phyloP scores from a whole-genome alignment of 2,113 vertebrate genomes.

The Lepidothrix coronata region DNA sequence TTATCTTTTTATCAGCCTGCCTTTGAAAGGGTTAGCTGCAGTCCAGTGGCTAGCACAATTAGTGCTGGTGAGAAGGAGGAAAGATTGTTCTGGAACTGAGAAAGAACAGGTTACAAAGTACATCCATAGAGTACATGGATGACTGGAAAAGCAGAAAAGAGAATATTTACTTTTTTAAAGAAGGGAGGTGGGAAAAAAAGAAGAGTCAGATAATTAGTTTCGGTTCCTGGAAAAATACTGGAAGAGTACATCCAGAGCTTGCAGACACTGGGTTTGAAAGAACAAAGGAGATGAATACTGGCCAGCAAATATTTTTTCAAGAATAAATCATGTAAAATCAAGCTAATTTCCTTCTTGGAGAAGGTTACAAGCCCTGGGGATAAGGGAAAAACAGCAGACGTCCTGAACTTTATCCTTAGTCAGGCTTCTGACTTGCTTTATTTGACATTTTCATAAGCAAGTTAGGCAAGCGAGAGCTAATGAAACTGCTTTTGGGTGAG shows the following conservation, averaged over 20 bases:
- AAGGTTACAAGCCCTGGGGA: conserved; percentile 4
- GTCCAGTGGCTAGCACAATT: conserved; percentile 6
- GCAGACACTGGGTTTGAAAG: not conserved
- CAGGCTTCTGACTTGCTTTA: conserved; percentile 36
- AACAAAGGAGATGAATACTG: conserved; percentile 35
- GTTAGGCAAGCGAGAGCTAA: conserved; percentile 27
- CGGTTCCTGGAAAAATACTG: conserved; percentile 35
- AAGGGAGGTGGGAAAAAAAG: not conserved
- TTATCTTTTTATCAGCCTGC: conserved; percentile 41
- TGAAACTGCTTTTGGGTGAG: conserved; percentile 21
- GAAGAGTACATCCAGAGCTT: conserved; percentile 14
- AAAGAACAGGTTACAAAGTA: conserved; percentile 22
- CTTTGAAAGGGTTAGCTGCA: conserved; percentile 32
- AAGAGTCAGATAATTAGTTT: not conserved
- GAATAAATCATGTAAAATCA: conserved; percentile 30
- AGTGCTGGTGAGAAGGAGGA: not conserved
- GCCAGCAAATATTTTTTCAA: conserved; percentile 36
- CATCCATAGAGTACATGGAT: not conserved
- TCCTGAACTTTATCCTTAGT: conserved; percentile 21
- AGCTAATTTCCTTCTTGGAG: conserved; percentile 31
- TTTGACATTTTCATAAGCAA: conserved; percentile 38
- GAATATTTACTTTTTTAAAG: not conserved
- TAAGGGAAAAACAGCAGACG: conserved; percentile 22
- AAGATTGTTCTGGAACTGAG: conserved; percentile 12
- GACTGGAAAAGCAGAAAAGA: conserved; percentile 16